Percentiles rank a stretch among this genome's conserved stretches.
These are phyloP conservation scores for Camarhynchus parvulus DNA, from an alignment of 2,113 vertebrate genomes.

Conservation along the genomic window DNA sequence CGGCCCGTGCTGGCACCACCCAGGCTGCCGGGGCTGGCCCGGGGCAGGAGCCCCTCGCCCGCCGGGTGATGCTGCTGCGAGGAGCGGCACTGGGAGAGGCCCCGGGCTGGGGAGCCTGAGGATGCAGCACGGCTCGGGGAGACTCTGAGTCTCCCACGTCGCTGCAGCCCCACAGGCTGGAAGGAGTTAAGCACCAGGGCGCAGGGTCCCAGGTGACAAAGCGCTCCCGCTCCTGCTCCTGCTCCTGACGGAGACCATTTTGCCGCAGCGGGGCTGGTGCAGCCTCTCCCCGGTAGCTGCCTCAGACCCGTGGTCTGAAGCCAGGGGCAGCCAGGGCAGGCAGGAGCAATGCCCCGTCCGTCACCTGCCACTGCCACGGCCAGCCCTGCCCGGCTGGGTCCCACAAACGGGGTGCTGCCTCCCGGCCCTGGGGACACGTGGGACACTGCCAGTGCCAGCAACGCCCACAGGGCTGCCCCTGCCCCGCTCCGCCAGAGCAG, in stretches of 20 bases:
- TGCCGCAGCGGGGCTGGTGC: slow-evolving; percentile 58
- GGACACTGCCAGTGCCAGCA: neutral
- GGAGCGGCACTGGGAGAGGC: neutral
- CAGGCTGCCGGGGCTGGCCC: neutral
- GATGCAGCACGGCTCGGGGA: neutral
- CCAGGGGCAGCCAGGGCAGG: neutral
- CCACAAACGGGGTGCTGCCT: neutral
- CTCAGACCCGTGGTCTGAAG: neutral
- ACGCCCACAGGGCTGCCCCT: neutral
- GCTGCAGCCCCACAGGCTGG: neutral
- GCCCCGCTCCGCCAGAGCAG: neutral
- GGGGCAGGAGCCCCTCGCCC: neutral
- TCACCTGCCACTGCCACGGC: neutral
- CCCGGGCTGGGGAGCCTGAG: neutral
- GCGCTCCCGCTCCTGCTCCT: neutral
- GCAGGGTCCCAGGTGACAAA: slow-evolving; percentile 22
- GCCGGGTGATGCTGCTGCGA: neutral
- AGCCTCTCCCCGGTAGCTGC: neutral
- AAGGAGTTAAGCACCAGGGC: neutral
- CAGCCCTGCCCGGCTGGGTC: neutral
- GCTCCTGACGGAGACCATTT: slow-evolving; percentile 34
- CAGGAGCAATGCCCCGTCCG: neutral
- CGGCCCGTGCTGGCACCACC: neutral
- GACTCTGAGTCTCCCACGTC: neutral
- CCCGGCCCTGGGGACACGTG: neutral